Evolutionary conservation across 2,797 vertebrate genomes (phyloP).

Genomic region (Aplochiton taeniatus): DNA sequence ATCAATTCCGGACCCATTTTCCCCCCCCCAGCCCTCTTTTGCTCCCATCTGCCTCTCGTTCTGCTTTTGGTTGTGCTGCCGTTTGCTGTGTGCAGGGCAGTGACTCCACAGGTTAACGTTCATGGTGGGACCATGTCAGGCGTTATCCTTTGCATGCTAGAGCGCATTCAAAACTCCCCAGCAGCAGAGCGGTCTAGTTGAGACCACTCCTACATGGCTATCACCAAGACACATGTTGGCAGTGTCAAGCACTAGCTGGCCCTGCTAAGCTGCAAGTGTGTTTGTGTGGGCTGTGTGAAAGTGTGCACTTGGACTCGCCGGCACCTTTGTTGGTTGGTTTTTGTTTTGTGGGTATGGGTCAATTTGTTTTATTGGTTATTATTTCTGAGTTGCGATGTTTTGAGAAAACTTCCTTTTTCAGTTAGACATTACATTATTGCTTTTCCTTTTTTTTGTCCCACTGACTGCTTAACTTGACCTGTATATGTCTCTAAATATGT

Average conservation of each 20-base stretch:
- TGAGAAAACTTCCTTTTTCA: too few relatives aligned
- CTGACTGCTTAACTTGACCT: too few relatives aligned
- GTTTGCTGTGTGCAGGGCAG: slow-evolving; percentile 65
- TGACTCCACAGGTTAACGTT: slow-evolving; percentile 45
- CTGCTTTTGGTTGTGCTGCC: slow-evolving; percentile 52
- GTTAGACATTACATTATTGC: too few relatives aligned
- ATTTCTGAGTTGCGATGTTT: too few relatives aligned
- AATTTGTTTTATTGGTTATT: too few relatives aligned
- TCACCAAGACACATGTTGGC: background rate
- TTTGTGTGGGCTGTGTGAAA: slow-evolving; percentile 43
- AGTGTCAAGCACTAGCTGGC: slow-evolving; percentile 38
- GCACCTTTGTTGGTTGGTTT: too few relatives aligned
- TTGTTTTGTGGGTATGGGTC: too few relatives aligned
- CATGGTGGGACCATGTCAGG: slow-evolving; percentile 49
- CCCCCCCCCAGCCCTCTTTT: slow-evolving; percentile 11
- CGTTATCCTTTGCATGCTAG: slow-evolving; percentile 66
- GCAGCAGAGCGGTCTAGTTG: slow-evolving; percentile 36
- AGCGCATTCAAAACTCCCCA: slow-evolving; percentile 36
- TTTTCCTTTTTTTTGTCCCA: too few relatives aligned
- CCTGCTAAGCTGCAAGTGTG: slow-evolving; percentile 47
- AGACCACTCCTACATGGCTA: slow-evolving; percentile 50
- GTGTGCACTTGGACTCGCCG: too few relatives aligned
- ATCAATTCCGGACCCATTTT: too few relatives aligned
- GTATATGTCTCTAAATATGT: too few relatives aligned
- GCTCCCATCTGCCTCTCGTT: slow-evolving; percentile 24